A percentile compares a stretch with the other conserved stretches of the same genome.
Conservation (phyloP, 1,140 invertebrate species). For the Pseudomyrmex concolor region DNA sequence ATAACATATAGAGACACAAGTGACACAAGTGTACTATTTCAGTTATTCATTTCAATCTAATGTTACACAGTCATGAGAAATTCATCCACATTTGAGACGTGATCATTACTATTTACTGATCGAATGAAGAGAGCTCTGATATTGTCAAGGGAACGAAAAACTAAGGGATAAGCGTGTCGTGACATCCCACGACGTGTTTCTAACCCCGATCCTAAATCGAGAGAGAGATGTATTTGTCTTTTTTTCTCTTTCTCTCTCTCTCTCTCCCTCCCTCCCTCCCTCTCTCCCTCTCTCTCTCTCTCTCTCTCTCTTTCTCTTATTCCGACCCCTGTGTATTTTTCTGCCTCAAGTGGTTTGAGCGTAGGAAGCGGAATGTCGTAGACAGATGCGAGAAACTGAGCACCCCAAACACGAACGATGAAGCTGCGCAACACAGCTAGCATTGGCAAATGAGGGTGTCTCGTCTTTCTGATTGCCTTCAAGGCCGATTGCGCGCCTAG, state of each 20-base stretch:
- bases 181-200: slow-evolving; percentile 44
- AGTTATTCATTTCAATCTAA: slow-evolving; percentile 17
- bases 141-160: slow-evolving; percentile 1
- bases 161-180: slow-evolving; percentile 23
- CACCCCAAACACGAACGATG: slow-evolving; percentile 61
- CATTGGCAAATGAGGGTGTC: slow-evolving; percentile 70
- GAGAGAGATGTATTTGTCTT: slow-evolving; percentile 18
- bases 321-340: slow-evolving; percentile 44
- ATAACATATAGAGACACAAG: neutral
- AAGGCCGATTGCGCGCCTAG: slow-evolving; percentile 43
- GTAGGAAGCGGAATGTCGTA: slow-evolving; percentile 53
- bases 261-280: neutral
- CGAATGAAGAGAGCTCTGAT: slow-evolving; percentile 1
- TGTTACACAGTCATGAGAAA: neutral
- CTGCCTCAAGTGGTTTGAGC: slow-evolving; percentile 45
- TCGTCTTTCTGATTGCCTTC: slow-evolving; percentile 70
- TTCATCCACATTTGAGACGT: neutral
- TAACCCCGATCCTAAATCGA: slow-evolving; percentile 29
- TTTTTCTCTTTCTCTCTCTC: neutral
- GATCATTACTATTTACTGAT: slow-evolving; percentile 11
- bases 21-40: neutral
- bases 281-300: neutral
- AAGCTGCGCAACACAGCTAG: slow-evolving; percentile 47
- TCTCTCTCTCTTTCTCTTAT: slow-evolving; percentile 9
- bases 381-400: slow-evolving; percentile 18